Percentiles rank a stretch among this genome's conserved stretches.
Conservation (phyloP, 2,888 invertebrate species). For the Drosophila hamatofila region DNA sequence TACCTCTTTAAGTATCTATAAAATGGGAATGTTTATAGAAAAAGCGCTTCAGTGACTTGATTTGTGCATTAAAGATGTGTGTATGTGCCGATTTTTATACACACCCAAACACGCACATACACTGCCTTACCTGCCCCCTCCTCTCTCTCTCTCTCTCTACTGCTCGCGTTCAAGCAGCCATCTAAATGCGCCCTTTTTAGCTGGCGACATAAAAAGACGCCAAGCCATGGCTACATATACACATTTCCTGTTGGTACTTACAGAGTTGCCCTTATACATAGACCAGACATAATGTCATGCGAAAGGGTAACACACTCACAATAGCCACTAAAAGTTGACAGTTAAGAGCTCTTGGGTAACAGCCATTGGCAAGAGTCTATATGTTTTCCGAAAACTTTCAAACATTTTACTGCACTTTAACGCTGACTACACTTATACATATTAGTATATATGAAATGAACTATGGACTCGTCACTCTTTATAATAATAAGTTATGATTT, state of each 20-base stretch:
- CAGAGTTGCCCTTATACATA: conserved; percentile 41
- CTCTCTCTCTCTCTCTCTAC: too few relatives aligned
- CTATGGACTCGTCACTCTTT: not conserved
- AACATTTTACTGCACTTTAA: conserved; percentile 41
- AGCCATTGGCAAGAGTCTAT: conserved; percentile 22
- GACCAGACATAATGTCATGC: conserved; percentile 63
- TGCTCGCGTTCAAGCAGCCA: conserved; percentile 7
- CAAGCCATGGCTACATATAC: conserved; percentile 23
- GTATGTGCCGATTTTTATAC: conserved; percentile 23
- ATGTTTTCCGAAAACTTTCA: conserved; percentile 10
- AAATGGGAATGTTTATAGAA: conserved; percentile 80
- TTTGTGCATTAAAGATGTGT: conserved; percentile 75
- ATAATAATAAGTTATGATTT: conserved; percentile 6
- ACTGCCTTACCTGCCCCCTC: conserved; percentile 52
- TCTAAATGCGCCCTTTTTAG: conserved; percentile 34
- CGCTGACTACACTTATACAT: not conserved
- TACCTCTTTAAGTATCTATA: conserved; percentile 79
- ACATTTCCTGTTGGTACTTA: conserved; percentile 58
- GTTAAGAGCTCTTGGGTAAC: conserved; percentile 55
- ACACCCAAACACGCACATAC: not conserved
- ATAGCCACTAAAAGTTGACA: conserved; percentile 68
- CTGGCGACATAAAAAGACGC: conserved; percentile 62
- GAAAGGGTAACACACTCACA: conserved; percentile 69
- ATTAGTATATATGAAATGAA: not conserved
- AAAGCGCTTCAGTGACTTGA: conserved; percentile 76